Evolutionary conservation across 2,113 vertebrate species (phyloP), one percentile per base, ranked within the genome.

Genomic region (Phainopepla nitens): DNA sequence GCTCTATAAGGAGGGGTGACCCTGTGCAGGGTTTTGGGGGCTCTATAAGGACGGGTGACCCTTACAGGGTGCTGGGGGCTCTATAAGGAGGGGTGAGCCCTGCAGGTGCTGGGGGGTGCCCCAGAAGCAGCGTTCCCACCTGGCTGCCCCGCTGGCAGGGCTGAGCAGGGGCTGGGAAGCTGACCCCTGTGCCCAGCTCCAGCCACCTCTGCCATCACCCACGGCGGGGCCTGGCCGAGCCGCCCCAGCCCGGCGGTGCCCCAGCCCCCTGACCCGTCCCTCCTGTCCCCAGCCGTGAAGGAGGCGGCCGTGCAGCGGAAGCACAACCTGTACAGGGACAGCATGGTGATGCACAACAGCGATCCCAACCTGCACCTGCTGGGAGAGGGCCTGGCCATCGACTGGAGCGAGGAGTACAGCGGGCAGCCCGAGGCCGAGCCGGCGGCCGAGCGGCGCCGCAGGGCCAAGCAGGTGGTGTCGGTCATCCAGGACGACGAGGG

Each of bases 251-350:
- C 0, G 1, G 31, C 0, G 0, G 7, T 33, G 5, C 13, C 65
- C 7, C 45, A 61, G 36, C 49, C 61, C 27, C 7, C 11, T 96
- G 66, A 79, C 65, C 6, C 4, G 27, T 61, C 53, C 61, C 35
- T 71, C 1, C 8, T 58, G 56, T 68, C 8, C 72, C 3, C 97
- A 99, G 99, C 99, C 3, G 99, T 99, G 98, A 99, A 99, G 97
- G 99, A 99, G 82, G 99, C 99, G 0, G 99, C 99, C 0, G 98
- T 99, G 86, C 99, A 99, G 98, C 97, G 99, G 82, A 99, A 98
- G 89, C 99, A 99, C 97, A 99, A 99, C 92, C 98, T 99, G 15
- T 99, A 98, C 97, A 97, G 99, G 8, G 99, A 99, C 98, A 99
- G 99, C 98, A 97, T 99, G 60, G 97, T 99, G 29, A 97, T 99